A percentile compares a stretch with the other conserved stretches of the same genome.
phyloP scores from a whole-genome alignment of 2,888 invertebrate species.

The Chloroclysta siterata region DNA sequence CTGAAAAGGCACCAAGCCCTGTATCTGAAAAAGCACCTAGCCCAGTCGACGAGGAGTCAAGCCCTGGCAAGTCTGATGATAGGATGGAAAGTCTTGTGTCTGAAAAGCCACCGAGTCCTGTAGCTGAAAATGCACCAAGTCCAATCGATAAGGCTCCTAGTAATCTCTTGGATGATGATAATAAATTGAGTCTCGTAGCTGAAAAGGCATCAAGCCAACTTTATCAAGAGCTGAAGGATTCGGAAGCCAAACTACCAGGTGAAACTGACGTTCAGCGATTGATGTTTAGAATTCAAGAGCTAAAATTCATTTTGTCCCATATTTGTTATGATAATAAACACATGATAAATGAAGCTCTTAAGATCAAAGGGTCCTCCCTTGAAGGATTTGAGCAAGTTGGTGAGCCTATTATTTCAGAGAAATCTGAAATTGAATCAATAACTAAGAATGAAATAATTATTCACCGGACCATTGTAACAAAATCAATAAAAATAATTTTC shows the following conservation, averaged over 20 bases:
- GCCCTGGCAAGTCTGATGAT: too few species aligned
- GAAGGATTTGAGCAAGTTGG: background rate
- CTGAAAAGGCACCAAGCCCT: too few species aligned
- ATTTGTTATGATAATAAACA: background rate
- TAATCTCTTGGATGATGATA: too few species aligned
- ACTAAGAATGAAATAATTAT: slow-evolving; percentile 32
- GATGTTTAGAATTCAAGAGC: background rate
- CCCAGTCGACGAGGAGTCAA: too few species aligned
- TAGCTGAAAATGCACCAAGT: too few species aligned
- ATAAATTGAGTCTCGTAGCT: slow-evolving; percentile 20
- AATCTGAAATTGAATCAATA: slow-evolving; percentile 38
- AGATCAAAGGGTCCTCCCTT: background rate
- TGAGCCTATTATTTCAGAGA: slow-evolving; percentile 43
- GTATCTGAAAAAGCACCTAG: too few species aligned
- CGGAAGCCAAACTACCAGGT: background rate
- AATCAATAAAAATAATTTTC: slow-evolving; percentile 43
- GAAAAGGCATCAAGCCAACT: too few species aligned
- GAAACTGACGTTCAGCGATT: background rate
- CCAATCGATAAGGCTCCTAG: background rate
- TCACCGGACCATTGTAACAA: slow-evolving; percentile 41
- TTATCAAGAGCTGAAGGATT: too few species aligned
- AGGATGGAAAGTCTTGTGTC: too few species aligned
- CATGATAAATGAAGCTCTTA: background rate
- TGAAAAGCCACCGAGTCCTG: too few species aligned
- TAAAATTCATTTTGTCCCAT: background rate